phyloP scores from a whole-genome alignment of 92 coral and sea anemone species.

The Zoanthus solanderi region DNA sequence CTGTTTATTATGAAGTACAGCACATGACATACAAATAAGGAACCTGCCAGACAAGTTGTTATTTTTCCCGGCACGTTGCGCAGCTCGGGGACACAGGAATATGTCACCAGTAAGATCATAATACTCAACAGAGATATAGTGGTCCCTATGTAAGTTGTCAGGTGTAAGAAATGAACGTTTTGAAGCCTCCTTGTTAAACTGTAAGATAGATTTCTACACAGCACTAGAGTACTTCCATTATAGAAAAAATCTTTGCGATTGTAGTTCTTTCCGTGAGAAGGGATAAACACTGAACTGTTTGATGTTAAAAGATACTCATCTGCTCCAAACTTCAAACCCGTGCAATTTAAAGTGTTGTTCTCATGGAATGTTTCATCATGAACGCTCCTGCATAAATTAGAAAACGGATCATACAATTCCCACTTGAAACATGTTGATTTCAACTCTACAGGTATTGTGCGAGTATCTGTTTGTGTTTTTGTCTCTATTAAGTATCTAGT shows the following conservation, averaged over 20 bases:
- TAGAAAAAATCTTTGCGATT: not conserved
- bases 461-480: not conserved
- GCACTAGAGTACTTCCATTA: not conserved
- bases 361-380: not conserved
- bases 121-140: conserved; percentile 1
- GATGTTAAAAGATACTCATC: not conserved
- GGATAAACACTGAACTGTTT: conserved; percentile 15
- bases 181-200: not conserved
- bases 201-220: conserved; percentile 14
- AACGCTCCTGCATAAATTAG: not conserved
- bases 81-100: conserved; percentile 12
- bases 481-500: conserved; percentile 28
- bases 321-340: not conserved
- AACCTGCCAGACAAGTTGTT: conserved; percentile 8
- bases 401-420: conserved; percentile 29
- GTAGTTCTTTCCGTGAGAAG: conserved; percentile 13
- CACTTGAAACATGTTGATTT: not conserved
- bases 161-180: conserved; percentile 11
- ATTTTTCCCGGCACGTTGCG: conserved; percentile 41
- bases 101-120: not conserved
- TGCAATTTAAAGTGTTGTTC: conserved; percentile 13
- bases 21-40: conserved; percentile 1
- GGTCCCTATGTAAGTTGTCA: conserved; percentile 21
- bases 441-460: not conserved
- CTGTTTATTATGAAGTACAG: conserved; percentile 16